Base-by-base conservation (phyloP, 2,888 invertebrate species). In the Tethea ocularis region DNA sequence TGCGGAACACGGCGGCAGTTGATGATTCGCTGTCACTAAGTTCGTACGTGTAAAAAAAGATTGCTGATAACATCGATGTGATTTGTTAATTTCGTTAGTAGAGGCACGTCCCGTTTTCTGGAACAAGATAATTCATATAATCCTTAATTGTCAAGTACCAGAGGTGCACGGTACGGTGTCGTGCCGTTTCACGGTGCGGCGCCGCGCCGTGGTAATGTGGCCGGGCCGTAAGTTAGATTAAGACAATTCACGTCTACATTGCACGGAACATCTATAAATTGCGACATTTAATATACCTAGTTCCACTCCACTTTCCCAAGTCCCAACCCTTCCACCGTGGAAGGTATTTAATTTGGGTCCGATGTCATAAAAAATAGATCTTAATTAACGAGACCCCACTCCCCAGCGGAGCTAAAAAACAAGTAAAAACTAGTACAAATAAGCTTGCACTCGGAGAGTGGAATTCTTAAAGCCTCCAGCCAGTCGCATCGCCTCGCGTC, bases 381-480 rank as follows among this genome's bases (percentile, higher is more conserved):
- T 24, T 17, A 29, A 26, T 26, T 20, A 54, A 33, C 6, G 29
- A 26, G 26, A 6, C 53, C 54, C 1, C 3, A 29, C 26, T 11
- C n/a, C 33, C 17, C 58, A 51, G 56, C 58, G 55, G 38, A 61
- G 53, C 56, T 29, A 66, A 57, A 64, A 60, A 57, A 65, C 58
- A 61, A 60, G 56, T 54, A 59, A 54, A 54, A 54, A 54, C 54
- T 36, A 36, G 33, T 20, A 54, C 65, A 62, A 71, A 74, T 71
- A 71, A 74, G 66, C 69, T 62, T 67, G 71, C 68, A 72, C 64
- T 70, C 67, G 66, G 66, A 72, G 75, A 74, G 74, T 74, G 71
- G 77, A 80, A 82, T 84, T 86, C 85, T 84, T 82, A 73, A 80
- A 78, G 76, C 46, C 46, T 46, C n/a, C n/a, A 24, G 24, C 24